Conservation (phyloP, 2,888 invertebrate genomes). For the Tiliacea aurago region DNA sequence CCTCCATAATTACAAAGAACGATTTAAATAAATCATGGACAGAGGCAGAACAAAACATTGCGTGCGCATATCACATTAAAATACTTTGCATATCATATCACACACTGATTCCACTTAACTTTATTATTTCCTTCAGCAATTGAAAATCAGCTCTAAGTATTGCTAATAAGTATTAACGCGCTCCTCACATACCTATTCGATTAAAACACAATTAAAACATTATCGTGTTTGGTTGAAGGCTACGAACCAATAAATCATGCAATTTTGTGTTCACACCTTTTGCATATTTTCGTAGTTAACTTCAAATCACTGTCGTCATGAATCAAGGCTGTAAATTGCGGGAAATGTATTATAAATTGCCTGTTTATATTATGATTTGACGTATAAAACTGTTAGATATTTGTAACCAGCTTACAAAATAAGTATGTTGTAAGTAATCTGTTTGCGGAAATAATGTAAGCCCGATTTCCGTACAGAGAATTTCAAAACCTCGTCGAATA, state of each 20-base stretch:
- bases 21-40: slow-evolving; percentile 8
- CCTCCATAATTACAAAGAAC: background rate
- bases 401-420: background rate
- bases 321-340: slow-evolving; percentile 12
- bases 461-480: no score
- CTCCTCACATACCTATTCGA: slow-evolving; percentile 6
- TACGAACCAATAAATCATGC: slow-evolving; percentile 22
- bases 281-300: slow-evolving; percentile 31
- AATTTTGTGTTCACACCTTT: slow-evolving; percentile 30
- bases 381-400: background rate
- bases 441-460: background rate
- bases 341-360: background rate
- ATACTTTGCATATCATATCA: slow-evolving; percentile 24
- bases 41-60: slow-evolving; percentile 14
- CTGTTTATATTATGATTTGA: background rate
- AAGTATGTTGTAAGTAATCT: background rate
- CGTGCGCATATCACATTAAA: slow-evolving; percentile 17
- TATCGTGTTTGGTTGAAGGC: slow-evolving; percentile 36
- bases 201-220: slow-evolving; percentile 37
- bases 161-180: background rate
- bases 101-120: slow-evolving; percentile 14
- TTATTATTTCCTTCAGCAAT: slow-evolving; percentile 45
- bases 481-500: no score
- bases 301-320: slow-evolving; percentile 26
- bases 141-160: slow-evolving; percentile 7